Conservation (phyloP, 2,113 vertebrate genomes). For the Albula glossodonta region DNA sequence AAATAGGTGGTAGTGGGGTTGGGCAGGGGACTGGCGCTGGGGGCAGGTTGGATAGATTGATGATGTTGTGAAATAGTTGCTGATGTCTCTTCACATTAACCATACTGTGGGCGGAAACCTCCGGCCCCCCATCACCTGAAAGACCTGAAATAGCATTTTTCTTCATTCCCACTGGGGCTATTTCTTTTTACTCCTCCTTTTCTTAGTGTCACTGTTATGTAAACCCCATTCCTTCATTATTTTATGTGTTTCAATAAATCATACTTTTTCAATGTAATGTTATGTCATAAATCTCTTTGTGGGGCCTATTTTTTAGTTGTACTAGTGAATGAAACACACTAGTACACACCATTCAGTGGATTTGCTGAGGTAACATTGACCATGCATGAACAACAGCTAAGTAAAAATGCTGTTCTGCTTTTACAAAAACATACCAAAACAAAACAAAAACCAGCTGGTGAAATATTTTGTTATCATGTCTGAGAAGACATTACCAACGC, state of each 20-base stretch:
- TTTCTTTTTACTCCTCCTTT: too few relatives aligned
- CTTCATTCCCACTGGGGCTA: not conserved
- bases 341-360: constrained; percentile 18
- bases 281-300: too few relatives aligned
- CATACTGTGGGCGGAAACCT: not conserved
- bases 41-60: not conserved
- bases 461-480: not conserved
- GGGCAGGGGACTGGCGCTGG: not conserved
- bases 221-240: too few relatives aligned
- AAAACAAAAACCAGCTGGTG: not conserved
- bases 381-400: not conserved
- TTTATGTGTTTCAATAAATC: too few relatives aligned
- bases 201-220: too few relatives aligned
- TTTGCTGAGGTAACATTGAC: not conserved
- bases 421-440: not conserved
- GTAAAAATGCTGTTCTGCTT: constrained; percentile 2
- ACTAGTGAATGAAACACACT: too few relatives aligned
- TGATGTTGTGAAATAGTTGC: not conserved
- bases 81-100: constrained; percentile 18
- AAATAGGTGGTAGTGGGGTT: not conserved
- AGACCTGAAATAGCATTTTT: not conserved
- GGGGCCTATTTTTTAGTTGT: too few relatives aligned
- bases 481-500: not conserved
- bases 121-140: not conserved
- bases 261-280: too few relatives aligned